phyloP scores from a whole-genome alignment of 2,113 vertebrate genomes.

The Pelobates fuscus region DNA sequence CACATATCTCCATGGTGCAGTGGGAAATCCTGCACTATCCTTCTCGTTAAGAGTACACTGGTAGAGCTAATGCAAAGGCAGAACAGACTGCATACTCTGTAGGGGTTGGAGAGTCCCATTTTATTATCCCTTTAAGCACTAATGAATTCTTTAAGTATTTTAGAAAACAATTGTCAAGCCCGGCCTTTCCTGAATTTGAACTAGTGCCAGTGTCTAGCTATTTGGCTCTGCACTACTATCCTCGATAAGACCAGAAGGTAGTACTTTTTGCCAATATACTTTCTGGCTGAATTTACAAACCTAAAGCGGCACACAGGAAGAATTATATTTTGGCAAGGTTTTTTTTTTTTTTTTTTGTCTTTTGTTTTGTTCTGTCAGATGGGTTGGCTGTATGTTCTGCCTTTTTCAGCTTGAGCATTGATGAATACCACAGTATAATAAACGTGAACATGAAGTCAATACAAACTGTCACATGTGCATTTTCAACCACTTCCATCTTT shows the following conservation, averaged over 20 bases:
- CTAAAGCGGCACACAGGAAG: conserved; percentile 38
- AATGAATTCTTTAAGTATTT: conserved; percentile 41
- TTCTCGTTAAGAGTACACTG: not conserved
- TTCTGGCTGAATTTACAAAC: conserved; percentile 31
- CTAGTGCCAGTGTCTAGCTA: conserved; percentile 17
- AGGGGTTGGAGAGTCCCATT: not conserved
- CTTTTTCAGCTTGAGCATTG: conserved; percentile 1
- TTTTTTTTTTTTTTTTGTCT: conserved; percentile 8
- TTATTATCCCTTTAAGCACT: conserved; percentile 14
- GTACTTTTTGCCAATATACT: conserved; percentile 40
- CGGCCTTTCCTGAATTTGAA: conserved; percentile 12
- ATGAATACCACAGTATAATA: not conserved
- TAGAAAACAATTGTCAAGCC: conserved; percentile 36
- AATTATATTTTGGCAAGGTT: conserved; percentile 20
- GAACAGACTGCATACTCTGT: not conserved
- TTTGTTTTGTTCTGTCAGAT: conserved; percentile 32
- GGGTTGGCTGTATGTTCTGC: conserved; percentile 22
- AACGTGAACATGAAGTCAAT: not conserved
- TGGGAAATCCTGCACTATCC: not conserved
- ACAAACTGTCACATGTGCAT: not conserved
- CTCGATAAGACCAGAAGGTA: conserved; percentile 40
- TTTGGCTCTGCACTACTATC: conserved; percentile 10
- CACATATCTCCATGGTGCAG: not conserved
- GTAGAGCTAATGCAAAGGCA: not conserved
- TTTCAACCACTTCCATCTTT: no score